Evolutionary conservation across 2,113 vertebrate species (phyloP), one percentile per base, ranked within the genome.

Genomic region (Phyllostomus hastatus): DNA sequence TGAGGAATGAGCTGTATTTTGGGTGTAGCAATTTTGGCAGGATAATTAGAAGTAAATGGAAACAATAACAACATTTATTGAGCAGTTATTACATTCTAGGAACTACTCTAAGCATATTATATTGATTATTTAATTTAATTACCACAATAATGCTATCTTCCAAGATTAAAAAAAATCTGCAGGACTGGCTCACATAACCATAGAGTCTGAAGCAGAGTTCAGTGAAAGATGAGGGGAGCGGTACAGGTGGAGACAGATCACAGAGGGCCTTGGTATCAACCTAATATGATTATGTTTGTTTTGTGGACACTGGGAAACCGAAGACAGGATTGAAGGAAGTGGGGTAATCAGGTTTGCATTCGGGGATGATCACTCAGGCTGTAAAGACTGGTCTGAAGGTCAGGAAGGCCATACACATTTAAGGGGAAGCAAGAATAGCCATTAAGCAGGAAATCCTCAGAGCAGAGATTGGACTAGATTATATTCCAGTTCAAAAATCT

Each of bases 11-110:
- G 43, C 43, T 84, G 7, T 33, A 73, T 48, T 57, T 86, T 41
- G 24, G 43, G n/a, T 50, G 67, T 14, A 83, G n/a, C 38, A 82
- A 8, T 88, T 91, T 78, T 76, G 31, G 54, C 61, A 86, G 75
- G 41, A 80, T 78, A 67, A 92, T 92, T 33, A 88, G 72, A 95
- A 94, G 78, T 41, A 88, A 78, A 81, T 73, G 66, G n/a, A 81
- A 96, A 81, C 33, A 83, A 59, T 84, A 82, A 67, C n/a, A 91
- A 89, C 26, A 91, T 50, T 89, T 83, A 64, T 57, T 76, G 57
- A 96, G 64, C 33, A 95, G 75, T 80, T 84, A 76, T 64, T 80
- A 59, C 9, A 80, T 59, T 38, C 61, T 38, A 80, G 43, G 50
- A 6, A 46, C 48, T 86, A 28, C 67, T 88, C 52, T 52, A 81